phyloP scores from a whole-genome alignment of 2,113 vertebrate genomes.

The Clarias magur region DNA sequence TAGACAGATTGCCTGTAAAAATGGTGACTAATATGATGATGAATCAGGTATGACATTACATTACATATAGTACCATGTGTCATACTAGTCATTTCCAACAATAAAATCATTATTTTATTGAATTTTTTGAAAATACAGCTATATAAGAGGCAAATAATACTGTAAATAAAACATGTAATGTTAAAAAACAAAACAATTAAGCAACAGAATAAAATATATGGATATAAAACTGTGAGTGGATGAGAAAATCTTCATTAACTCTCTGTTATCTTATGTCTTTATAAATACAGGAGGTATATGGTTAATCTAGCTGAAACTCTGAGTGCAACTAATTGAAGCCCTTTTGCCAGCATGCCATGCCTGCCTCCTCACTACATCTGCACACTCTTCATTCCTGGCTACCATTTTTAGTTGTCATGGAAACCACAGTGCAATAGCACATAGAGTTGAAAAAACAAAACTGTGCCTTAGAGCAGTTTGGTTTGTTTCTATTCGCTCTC shows the following conservation, averaged over 20 bases:
- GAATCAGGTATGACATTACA: too few species aligned
- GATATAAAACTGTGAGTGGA: not conserved
- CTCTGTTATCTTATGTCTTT: not conserved
- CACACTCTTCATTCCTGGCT: constrained; percentile 69
- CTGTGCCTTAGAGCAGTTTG: constrained; percentile 60
- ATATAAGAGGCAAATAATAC: not conserved
- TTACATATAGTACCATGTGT: too few species aligned
- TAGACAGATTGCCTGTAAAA: too few species aligned
- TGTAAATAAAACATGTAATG: too few species aligned
- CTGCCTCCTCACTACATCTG: constrained; percentile 71
- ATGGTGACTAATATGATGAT: too few species aligned
- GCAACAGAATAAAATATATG: not conserved
- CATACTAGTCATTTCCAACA: too few species aligned
- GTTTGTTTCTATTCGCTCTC: constrained; percentile 48
- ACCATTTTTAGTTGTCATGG: constrained; percentile 70
- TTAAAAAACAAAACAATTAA: not conserved
- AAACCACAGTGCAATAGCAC: constrained; percentile 69
- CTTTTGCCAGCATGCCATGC: constrained; percentile 64
- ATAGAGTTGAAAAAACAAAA: constrained; percentile 61
- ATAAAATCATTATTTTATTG: not conserved
- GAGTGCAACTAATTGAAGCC: constrained; percentile 58
- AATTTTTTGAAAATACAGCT: not conserved
- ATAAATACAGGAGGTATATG: not conserved
- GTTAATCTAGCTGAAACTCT: constrained; percentile 40
- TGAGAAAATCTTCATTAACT: not conserved